A percentile compares a stretch with the other conserved stretches of the same genome.
phyloP scores from a whole-genome alignment of 2,888 invertebrate species.

The Temnothorax rugatulus region DNA sequence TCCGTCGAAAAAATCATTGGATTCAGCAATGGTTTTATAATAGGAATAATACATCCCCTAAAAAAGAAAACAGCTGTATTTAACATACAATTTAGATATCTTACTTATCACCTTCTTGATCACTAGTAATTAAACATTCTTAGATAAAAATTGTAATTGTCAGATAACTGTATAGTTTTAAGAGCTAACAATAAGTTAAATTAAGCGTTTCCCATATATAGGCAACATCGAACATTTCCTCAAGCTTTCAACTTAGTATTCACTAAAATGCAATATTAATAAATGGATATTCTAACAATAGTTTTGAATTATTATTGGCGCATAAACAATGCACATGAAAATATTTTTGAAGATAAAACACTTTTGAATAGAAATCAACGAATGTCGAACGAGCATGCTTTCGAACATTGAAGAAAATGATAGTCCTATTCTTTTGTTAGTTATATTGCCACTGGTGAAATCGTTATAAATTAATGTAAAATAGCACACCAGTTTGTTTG shows the following conservation, averaged over 20 bases:
- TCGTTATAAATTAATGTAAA: neutral
- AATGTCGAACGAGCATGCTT: neutral
- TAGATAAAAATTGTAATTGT: neutral
- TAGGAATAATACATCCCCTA: slow-evolving; percentile 95
- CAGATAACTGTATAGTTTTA: neutral
- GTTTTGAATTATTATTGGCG: neutral
- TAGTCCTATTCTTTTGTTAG: neutral
- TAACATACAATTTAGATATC: too few relatives aligned
- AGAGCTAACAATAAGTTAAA: neutral
- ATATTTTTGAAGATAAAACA: neutral
- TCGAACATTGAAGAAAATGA: neutral
- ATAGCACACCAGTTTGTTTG: neutral
- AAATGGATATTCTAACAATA: neutral
- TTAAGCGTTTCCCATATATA: neutral
- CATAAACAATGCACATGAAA: neutral
- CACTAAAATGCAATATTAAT: neutral
- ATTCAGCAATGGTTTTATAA: slow-evolving; percentile 93
- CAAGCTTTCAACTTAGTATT: neutral
- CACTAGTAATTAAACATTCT: neutral
- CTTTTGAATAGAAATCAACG: neutral
- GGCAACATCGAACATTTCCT: neutral
- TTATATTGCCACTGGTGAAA: neutral
- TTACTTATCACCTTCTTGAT: neutral
- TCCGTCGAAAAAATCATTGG: slow-evolving; percentile 89
- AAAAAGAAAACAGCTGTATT: neutral